A percentile compares a stretch with the other conserved stretches of the same genome.
phyloP scores from a whole-genome alignment of 2,888 invertebrate species.

The Lordiphosa fenestrarum region DNA sequence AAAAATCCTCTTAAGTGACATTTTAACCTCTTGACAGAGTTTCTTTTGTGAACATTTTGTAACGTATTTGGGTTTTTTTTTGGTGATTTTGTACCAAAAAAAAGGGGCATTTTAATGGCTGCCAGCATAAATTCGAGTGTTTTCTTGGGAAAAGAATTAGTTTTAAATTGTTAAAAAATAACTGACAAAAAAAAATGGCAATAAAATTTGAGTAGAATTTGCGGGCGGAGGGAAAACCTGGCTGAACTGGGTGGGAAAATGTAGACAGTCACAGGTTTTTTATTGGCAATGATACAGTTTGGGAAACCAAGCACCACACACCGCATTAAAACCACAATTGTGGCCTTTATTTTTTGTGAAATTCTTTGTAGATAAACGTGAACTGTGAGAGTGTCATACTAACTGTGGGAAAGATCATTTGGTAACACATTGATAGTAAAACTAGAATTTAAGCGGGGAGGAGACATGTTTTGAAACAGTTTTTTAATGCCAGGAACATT shows the following conservation, averaged over 20 bases:
- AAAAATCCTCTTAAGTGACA: slow-evolving; percentile 68
- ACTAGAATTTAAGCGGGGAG: too few relatives aligned
- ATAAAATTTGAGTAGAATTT: slow-evolving; percentile 35
- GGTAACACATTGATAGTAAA: too few relatives aligned
- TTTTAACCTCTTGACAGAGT: slow-evolving; percentile 63
- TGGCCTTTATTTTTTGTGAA: too few relatives aligned
- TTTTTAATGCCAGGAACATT: too few relatives aligned
- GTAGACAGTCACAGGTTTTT: not conserved
- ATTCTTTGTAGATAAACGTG: too few relatives aligned
- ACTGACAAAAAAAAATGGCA: slow-evolving; percentile 17
- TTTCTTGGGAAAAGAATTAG: slow-evolving; percentile 28
- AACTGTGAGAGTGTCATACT: too few relatives aligned
- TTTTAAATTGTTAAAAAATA: slow-evolving; percentile 41
- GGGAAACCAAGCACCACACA: too few relatives aligned
- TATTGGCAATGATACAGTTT: too few relatives aligned
- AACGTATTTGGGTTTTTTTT: slow-evolving; percentile 64
- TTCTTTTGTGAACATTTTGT: slow-evolving; percentile 27
- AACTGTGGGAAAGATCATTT: too few relatives aligned
- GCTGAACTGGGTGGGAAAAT: slow-evolving; percentile 21
- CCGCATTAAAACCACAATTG: too few relatives aligned
- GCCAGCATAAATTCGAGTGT: slow-evolving; percentile 54
- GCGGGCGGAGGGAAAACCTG: slow-evolving; percentile 33
- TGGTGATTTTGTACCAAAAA: slow-evolving; percentile 2
- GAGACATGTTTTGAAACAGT: too few relatives aligned
- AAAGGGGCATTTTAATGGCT: slow-evolving; percentile 38